Evolutionary conservation across 2,888 invertebrate genomes (phyloP).

Genomic region (Leucozona laternaria): DNA sequence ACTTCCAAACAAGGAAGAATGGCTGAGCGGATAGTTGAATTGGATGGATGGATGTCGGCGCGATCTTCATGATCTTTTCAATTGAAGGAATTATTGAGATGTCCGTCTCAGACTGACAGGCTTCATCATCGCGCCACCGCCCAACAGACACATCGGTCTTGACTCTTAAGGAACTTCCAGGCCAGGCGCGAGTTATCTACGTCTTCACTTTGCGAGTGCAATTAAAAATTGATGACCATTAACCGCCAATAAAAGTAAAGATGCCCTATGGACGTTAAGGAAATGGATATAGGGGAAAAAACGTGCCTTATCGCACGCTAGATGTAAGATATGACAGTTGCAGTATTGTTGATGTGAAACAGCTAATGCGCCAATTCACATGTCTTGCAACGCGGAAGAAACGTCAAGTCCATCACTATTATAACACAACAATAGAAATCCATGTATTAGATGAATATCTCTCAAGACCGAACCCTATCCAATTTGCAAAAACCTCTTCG

Average conservation of each 20-base stretch:
- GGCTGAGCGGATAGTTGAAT: neutral
- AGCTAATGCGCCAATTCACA: constrained; percentile 70
- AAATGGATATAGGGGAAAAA: constrained; percentile 9
- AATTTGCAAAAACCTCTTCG: constrained; percentile 34
- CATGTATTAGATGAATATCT: constrained; percentile 62
- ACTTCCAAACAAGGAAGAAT: neutral
- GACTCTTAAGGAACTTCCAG: constrained; percentile 45
- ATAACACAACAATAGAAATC: constrained; percentile 62
- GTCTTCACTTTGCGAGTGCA: constrained; percentile 52
- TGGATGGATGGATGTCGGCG: constrained; percentile 40
- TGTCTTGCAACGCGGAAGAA: constrained; percentile 72
- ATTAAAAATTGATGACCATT: constrained; percentile 75
- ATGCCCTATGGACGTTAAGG: constrained; percentile 42
- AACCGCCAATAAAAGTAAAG: constrained; percentile 65
- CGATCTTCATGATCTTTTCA: constrained; percentile 60
- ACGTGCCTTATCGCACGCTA: constrained; percentile 49
- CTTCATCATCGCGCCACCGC: constrained; percentile 55
- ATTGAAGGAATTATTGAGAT: constrained; percentile 74
- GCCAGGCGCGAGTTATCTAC: constrained; percentile 35
- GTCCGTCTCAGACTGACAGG: constrained; percentile 65
- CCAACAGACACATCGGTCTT: constrained; percentile 24
- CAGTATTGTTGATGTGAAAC: constrained; percentile 66
- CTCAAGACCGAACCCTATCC: constrained; percentile 55
- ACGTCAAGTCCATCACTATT: constrained; percentile 42
- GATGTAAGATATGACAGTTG: constrained; percentile 70